A percentile compares a stretch with the other conserved stretches of the same genome.
Conservation (phyloP, 2,797 vertebrate genomes). For the Salarias fasciatus region DNA sequence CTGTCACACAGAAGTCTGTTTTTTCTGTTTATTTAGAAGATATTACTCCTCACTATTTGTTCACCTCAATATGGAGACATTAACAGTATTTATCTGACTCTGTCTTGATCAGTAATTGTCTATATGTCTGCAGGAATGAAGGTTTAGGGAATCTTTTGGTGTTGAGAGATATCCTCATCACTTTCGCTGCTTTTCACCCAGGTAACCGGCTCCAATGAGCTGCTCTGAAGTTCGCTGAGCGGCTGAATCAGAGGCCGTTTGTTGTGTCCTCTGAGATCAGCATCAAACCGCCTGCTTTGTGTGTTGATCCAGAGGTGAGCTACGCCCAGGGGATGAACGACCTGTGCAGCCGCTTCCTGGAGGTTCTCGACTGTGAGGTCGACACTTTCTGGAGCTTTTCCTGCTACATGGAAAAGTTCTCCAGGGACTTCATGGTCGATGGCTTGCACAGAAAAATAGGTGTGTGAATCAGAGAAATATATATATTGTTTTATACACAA, state of each 20-base stretch:
- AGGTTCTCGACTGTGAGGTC: slow-evolving; percentile 83
- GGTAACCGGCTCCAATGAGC: slow-evolving; percentile 56
- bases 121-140: slow-evolving; percentile 73
- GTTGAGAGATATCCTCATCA: slow-evolving; percentile 83
- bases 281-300: slow-evolving; percentile 7
- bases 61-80: too few relatives aligned
- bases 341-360: slow-evolving; percentile 84
- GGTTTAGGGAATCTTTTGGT: slow-evolving; percentile 82
- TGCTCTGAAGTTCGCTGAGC: not conserved
- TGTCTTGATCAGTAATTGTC: slow-evolving; percentile 4
- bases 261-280: not conserved
- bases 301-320: slow-evolving; percentile 77
- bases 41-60: too few relatives aligned
- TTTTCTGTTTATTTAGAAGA: too few relatives aligned
- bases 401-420: slow-evolving; percentile 86
- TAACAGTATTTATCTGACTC: too few relatives aligned
- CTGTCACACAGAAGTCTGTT: too few relatives aligned
- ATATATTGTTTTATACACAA: too few relatives aligned
- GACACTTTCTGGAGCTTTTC: slow-evolving; percentile 86
- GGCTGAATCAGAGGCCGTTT: not conserved
- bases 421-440: slow-evolving; percentile 84
- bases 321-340: slow-evolving; percentile 86
- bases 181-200: slow-evolving; percentile 85
- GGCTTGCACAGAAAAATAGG: slow-evolving; percentile 86
- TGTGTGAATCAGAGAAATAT: too few relatives aligned